phyloP scores from a whole-genome alignment of 2,113 vertebrate species.

The Panurus biarmicus region DNA sequence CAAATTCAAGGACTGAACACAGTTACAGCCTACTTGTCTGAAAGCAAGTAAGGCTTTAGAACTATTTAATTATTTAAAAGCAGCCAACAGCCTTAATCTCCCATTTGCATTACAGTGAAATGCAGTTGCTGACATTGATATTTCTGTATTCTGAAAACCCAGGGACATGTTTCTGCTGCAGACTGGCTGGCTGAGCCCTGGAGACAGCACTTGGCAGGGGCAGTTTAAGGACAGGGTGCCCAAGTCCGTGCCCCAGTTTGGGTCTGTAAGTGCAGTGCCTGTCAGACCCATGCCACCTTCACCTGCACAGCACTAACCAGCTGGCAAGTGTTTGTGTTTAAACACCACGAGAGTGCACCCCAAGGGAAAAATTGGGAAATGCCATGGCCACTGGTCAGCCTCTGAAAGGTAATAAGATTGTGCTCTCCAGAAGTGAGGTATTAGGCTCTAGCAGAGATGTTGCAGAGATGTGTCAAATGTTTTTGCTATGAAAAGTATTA shows the following conservation, averaged over 20 bases:
- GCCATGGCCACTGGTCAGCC: neutral
- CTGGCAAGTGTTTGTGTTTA: neutral
- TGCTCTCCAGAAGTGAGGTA: neutral
- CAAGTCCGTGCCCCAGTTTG: rapidly evolving
- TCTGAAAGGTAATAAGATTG: neutral
- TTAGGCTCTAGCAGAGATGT: neutral
- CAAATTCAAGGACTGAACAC: neutral
- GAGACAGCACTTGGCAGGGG: neutral
- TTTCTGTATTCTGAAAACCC: neutral
- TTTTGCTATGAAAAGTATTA: neutral
- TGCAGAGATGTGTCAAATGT: rapidly evolving
- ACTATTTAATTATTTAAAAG: neutral
- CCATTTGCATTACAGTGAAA: neutral
- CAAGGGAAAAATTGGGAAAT: neutral
- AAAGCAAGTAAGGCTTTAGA: neutral
- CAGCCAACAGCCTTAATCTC: neutral
- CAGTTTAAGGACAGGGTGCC: rapidly evolving
- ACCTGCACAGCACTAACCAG: neutral
- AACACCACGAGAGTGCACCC: neutral
- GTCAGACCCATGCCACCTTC: neutral
- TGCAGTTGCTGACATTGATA: neutral
- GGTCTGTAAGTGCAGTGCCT: rapidly evolving
- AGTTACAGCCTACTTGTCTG: neutral
- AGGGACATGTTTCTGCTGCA: neutral
- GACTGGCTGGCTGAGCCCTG: neutral